Conservation (phyloP, 2,113 vertebrate genomes). For the Pagrus major region DNA sequence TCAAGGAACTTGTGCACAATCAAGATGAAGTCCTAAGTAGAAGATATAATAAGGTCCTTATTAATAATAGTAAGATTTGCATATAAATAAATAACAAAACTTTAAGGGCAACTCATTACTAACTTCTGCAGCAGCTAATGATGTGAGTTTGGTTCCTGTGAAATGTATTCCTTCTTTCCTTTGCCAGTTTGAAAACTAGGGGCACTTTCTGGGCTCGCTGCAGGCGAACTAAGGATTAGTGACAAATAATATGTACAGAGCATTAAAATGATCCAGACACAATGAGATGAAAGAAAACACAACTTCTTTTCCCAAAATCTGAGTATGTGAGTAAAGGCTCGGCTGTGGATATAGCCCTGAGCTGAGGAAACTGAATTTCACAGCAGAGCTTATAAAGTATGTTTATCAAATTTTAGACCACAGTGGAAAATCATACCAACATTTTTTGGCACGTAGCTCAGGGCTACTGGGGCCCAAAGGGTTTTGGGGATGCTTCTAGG, state of each 20-base stretch:
- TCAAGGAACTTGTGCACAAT: not conserved
- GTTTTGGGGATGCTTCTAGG: slow-evolving; percentile 9
- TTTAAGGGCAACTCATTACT: not conserved
- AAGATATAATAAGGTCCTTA: not conserved
- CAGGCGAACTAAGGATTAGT: slow-evolving; percentile 16
- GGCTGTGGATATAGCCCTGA: not conserved
- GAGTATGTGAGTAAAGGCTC: not conserved
- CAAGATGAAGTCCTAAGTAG: not conserved
- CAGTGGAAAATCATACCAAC: slow-evolving; percentile 18
- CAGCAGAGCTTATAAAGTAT: slow-evolving; percentile 5
- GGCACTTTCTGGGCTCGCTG: not conserved
- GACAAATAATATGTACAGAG: not conserved
- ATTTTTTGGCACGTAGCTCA: slow-evolving; percentile 12
- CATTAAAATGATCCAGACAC: slow-evolving; percentile 17
- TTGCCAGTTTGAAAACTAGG: slow-evolving; percentile 10
- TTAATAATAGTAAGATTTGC: not conserved
- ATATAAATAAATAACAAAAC: not conserved
- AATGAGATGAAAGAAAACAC: not conserved
- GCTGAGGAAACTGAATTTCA: slow-evolving; percentile 10
- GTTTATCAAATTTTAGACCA: slow-evolving; percentile 23
- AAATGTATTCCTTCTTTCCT: slow-evolving; percentile 6
- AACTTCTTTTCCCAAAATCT: not conserved
- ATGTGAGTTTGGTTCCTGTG: not conserved
- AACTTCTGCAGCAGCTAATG: not conserved
- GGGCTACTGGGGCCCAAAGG: not conserved